phyloP scores from a whole-genome alignment of 2,888 invertebrate species.

The Cryptus armator region DNA sequence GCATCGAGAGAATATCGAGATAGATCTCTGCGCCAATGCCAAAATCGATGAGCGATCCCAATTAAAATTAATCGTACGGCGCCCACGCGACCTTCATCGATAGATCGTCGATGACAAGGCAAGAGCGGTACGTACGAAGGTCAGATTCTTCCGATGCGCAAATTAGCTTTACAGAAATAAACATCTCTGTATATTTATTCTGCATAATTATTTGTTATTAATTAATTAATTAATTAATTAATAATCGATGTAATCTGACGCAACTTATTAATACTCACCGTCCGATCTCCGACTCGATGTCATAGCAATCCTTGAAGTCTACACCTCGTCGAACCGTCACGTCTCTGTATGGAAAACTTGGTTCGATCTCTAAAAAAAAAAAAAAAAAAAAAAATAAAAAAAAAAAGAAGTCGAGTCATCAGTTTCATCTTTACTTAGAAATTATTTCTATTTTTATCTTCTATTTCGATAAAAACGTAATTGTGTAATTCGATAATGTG shows the following conservation, averaged over 20 bases:
- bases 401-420: slow-evolving; percentile 18
- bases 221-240: slow-evolving; percentile 28
- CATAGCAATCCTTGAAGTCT: slow-evolving; percentile 95
- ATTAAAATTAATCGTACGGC: slow-evolving; percentile 74
- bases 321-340: slow-evolving; percentile 93
- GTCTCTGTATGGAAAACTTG: slow-evolving; percentile 95
- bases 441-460: neutral
- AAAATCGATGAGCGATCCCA: slow-evolving; percentile 71
- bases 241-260: neutral
- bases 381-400: slow-evolving; percentile 42
- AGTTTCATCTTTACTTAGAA: neutral
- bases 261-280: slow-evolving; percentile 88
- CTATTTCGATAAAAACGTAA: no score
- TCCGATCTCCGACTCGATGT: slow-evolving; percentile 96
- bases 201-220: slow-evolving; percentile 17
- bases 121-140: slow-evolving; percentile 39
- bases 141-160: slow-evolving; percentile 48
- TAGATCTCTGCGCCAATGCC: slow-evolving; percentile 68
- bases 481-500: no score
- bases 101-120: slow-evolving; percentile 54
- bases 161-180: neutral
- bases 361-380: slow-evolving; percentile 92
- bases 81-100: slow-evolving; percentile 72
- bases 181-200: neutral
- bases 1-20: slow-evolving; percentile 54